Base-by-base conservation (phyloP, 1,140 invertebrate genomes). In the Drosophila melanica region DNA sequence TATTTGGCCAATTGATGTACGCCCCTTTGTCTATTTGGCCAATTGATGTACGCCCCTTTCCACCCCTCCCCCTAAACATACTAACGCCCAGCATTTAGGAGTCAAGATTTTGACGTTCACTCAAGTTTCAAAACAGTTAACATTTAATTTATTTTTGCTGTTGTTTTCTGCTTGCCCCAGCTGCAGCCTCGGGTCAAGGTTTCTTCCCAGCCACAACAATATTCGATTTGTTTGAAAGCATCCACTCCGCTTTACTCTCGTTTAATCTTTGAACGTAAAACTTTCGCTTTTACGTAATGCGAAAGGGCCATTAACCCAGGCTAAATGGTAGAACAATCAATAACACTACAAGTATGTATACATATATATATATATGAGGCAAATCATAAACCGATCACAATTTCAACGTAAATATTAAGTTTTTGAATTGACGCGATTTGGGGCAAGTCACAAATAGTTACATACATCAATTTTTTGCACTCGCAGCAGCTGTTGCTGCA, bases 81-180 rank as follows among this genome's bases (percentile, higher is more conserved):
- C 27, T 27, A 0, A 27, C 27, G 8, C 11, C 7, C 2, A 8
- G 65, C 47, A 62, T 45, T 64, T 12, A 27, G 27, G 65, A 45
- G 50, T 30, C 33, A 35, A 60, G 41, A 66, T 66, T 67, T 65
- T 44, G 23, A 27, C 18, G 18, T 42, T 30, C 47, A 55, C 42
- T 72, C 44, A 63, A 30, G 41, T 50, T 62, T 47, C 44, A 41
- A 7, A 68, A 27, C 67, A 73, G 48, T 81, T 81, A 77, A 65
- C 35, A 81, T 74, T 81, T 54, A 60, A 74, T 74, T 73, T 50
- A 63, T 63, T 51, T 20, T n/a, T 35, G 45, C 8, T 35, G 9
- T 10, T 10, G 33, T 9, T 35, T 35, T 8, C 33, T 6, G 33
- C 33, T 8, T 35, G 33, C 7, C 33, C 11, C 35, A 41, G 33